Percentiles rank a stretch among this genome's conserved stretches.
Conservation (phyloP, 2,113 vertebrate species). For the Synodontis membranacea region DNA sequence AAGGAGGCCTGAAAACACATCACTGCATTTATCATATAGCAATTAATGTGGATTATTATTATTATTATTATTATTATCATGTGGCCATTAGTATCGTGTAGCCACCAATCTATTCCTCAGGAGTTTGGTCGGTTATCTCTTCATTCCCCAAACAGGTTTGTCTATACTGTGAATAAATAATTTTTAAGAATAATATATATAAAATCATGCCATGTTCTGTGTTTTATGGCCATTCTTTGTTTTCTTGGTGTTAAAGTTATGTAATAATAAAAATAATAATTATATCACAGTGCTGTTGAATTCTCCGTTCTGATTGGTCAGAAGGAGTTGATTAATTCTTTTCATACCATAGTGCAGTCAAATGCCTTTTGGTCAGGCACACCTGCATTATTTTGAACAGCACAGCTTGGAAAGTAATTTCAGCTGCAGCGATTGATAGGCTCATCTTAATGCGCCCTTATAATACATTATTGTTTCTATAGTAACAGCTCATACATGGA, state of each 20-base stretch:
- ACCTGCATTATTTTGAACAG: neutral
- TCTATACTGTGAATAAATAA: neutral
- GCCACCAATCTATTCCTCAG: neutral
- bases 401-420: neutral
- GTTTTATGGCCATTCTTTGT: neutral
- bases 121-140: neutral
- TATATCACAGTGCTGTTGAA: neutral
- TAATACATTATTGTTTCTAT: neutral
- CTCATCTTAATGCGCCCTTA: neutral
- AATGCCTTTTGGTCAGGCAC: neutral
- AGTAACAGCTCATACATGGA: neutral
- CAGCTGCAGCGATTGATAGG: neutral
- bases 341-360: neutral
- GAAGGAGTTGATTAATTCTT: neutral
- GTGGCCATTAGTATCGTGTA: too few relatives aligned
- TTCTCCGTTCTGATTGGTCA: neutral
- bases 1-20: conserved; percentile 27
- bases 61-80: too few relatives aligned
- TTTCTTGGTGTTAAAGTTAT: neutral
- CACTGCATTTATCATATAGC: neutral
- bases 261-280: neutral
- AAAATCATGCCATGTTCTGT: neutral
- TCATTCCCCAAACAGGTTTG: neutral
- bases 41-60: too few relatives aligned
- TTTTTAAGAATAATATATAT: neutral